Percentiles rank a stretch among this genome's conserved stretches.
Evolutionary conservation across 2,797 vertebrate species (phyloP).

Genomic region (Liasis olivaceus): DNA sequence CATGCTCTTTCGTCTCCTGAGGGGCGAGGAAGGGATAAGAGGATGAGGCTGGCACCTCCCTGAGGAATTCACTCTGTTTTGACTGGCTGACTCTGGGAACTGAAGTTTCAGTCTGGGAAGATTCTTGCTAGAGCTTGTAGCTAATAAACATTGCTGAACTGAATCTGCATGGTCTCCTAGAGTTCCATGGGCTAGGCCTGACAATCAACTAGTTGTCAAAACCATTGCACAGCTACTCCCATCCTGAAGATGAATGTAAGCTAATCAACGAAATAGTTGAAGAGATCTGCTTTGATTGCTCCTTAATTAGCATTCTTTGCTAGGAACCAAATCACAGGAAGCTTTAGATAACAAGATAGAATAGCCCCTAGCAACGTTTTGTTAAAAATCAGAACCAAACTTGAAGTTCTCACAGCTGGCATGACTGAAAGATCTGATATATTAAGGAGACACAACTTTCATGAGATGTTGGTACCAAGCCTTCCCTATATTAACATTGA

Average conservation of each 20-base stretch:
- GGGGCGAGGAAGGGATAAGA: too few species aligned
- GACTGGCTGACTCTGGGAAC: too few species aligned
- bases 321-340: not conserved
- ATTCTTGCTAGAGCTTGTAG: too few species aligned
- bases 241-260: not conserved
- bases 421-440: not conserved
- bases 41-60: too few species aligned
- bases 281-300: not conserved
- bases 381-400: not conserved
- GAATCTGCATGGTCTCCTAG: too few species aligned
- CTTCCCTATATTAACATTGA: not conserved
- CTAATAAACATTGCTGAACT: too few species aligned
- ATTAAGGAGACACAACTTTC: not conserved
- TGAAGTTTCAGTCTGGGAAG: too few species aligned
- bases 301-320: not conserved
- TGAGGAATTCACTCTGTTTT: too few species aligned
- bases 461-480: not conserved
- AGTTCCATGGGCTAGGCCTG: too few species aligned
- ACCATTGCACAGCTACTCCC: not conserved
- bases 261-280: not conserved
- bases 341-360: not conserved
- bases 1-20: too few species aligned
- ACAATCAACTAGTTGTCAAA: not conserved
- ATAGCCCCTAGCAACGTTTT: not conserved
- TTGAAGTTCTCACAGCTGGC: not conserved